Percentiles rank a stretch among this genome's conserved stretches.
Conservation (phyloP, 2,888 invertebrate genomes). For the Orthosia incerta region DNA sequence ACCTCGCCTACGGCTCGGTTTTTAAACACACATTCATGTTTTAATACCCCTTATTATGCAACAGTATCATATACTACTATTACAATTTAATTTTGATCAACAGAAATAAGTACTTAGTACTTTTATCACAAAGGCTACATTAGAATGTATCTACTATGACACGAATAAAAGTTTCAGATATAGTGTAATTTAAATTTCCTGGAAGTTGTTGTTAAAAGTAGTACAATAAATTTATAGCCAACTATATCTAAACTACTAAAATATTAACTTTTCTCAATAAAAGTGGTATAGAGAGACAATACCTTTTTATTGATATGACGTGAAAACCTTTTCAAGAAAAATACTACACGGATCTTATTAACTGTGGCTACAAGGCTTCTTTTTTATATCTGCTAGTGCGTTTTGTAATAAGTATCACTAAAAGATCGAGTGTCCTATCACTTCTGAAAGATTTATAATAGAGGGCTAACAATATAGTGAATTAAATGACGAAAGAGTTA, state of each 20-base stretch:
- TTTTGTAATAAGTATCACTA: neutral
- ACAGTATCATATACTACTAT: too few species aligned
- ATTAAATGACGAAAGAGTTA: too few species aligned
- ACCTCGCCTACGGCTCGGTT: too few species aligned
- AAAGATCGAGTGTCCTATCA: neutral
- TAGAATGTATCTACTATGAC: neutral
- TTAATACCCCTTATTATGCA: too few species aligned
- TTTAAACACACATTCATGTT: too few species aligned
- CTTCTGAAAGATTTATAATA: neutral
- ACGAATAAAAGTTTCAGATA: neutral
- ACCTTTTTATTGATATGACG: neutral
- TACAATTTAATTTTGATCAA: neutral
- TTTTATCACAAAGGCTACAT: neutral
- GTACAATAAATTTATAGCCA: neutral
- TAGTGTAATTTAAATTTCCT: constrained; percentile 4
- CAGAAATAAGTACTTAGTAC: neutral
- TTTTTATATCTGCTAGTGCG: too few species aligned
- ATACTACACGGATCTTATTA: too few species aligned
- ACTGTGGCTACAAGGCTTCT: too few species aligned
- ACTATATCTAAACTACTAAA: neutral
- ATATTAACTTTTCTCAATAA: constrained; percentile 2
- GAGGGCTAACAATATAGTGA: neutral
- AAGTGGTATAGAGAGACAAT: neutral
- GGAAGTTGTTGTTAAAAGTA: neutral
- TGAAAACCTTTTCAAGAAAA: neutral